phyloP scores from a whole-genome alignment of 2,113 vertebrate species.

The Neodon shergylaensis region DNA sequence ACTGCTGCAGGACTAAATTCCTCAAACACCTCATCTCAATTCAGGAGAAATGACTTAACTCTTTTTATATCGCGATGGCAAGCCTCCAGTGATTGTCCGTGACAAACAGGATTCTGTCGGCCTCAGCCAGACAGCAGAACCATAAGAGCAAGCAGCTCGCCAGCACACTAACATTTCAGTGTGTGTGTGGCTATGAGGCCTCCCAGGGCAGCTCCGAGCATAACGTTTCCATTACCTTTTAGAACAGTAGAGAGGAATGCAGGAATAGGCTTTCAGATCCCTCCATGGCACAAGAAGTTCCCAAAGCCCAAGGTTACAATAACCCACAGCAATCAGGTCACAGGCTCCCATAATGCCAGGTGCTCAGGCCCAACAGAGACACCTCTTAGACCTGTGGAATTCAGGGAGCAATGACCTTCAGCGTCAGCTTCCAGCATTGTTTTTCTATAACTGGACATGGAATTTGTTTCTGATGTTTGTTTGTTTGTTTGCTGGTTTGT shows the following conservation, averaged over 20 bases:
- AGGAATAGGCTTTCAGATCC: neutral
- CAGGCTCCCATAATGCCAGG: neutral
- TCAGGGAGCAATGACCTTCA: neutral
- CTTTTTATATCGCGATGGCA: neutral
- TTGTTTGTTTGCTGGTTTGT: neutral
- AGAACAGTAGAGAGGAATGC: neutral
- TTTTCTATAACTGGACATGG: neutral
- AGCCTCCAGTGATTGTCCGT: slow-evolving; percentile 13
- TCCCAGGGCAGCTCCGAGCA: neutral
- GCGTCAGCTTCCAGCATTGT: neutral
- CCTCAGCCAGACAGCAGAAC: neutral
- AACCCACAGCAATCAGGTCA: neutral
- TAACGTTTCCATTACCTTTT: neutral
- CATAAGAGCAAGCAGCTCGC: fast-evolving
- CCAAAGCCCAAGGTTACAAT: neutral
- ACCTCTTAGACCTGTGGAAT: neutral
- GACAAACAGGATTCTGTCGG: neutral
- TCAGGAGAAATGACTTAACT: slow-evolving; percentile 35
- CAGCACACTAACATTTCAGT: neutral
- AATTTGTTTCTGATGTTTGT: neutral
- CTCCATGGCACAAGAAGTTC: neutral
- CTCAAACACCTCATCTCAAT: neutral
- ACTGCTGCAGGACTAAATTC: neutral
- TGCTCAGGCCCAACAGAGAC: neutral
- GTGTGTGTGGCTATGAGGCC: neutral